These are phyloP conservation scores for Alces alces DNA, from an alignment of 2,113 vertebrate genomes.

Conservation along the genomic window DNA sequence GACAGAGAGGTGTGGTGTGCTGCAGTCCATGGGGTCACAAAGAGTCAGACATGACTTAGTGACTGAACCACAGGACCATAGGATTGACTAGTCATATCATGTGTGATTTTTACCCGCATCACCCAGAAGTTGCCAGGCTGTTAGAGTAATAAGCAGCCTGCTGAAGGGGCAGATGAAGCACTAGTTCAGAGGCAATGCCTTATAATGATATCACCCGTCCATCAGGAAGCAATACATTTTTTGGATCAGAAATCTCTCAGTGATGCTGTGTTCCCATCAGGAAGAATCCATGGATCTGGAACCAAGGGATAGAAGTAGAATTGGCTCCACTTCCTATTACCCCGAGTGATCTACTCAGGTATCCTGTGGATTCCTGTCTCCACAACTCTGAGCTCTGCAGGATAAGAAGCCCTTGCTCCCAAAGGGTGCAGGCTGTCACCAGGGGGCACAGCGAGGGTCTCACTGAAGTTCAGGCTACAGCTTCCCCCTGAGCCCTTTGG, in stretches of 20 bases:
- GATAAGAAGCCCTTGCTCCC: background rate
- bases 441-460: background rate
- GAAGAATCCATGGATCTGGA: background rate
- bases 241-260: background rate
- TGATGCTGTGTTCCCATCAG: background rate
- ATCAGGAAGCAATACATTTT: background rate
- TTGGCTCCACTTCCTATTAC: background rate
- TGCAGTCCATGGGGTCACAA: background rate
- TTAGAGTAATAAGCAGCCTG: background rate
- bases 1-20: background rate
- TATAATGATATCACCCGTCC: rapidly evolving
- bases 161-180: background rate
- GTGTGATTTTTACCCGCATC: background rate
- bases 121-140: background rate
- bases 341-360: background rate
- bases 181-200: background rate
- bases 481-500: background rate
- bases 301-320: background rate
- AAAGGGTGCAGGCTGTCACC: background rate
- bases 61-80: background rate
- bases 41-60: background rate
- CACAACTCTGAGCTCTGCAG: background rate
- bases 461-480: background rate
- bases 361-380: background rate
- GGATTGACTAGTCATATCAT: background rate